Conservation (phyloP, 53 echinoderm and acorn worm genomes). For the Stichopus horrens region DNA sequence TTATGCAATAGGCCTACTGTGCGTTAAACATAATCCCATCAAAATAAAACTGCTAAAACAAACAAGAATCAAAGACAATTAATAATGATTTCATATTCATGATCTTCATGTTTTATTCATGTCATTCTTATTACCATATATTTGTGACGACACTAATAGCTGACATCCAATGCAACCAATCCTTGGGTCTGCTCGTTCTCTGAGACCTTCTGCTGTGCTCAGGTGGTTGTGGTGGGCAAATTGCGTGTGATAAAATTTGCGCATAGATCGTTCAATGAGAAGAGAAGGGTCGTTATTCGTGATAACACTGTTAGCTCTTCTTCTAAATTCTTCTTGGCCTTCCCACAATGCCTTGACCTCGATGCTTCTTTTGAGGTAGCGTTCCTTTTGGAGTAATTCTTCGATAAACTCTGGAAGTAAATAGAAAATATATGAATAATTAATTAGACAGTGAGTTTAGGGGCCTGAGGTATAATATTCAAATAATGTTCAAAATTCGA, state of each 20-base stretch:
- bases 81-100: neutral
- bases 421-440: neutral
- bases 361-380: neutral
- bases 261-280: neutral
- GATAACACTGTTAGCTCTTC: neutral
- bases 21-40: no score
- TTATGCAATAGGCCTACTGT: no score
- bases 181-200: neutral
- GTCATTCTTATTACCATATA: constrained; percentile 5
- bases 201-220: neutral
- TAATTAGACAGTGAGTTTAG: no score
- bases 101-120: neutral
- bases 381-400: neutral
- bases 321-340: neutral
- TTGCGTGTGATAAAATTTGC: neutral
- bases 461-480: no score
- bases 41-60: no score
- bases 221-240: constrained; percentile 21
- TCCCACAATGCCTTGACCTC: constrained; percentile 10
- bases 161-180: constrained; percentile 27
- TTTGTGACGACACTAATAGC: constrained; percentile 13
- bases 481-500: no score
- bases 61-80: neutral
- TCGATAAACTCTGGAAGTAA: neutral
- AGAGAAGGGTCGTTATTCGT: neutral